Base-by-base conservation (phyloP, 1,140 invertebrate genomes). In the Drosophila carrolli region DNA sequence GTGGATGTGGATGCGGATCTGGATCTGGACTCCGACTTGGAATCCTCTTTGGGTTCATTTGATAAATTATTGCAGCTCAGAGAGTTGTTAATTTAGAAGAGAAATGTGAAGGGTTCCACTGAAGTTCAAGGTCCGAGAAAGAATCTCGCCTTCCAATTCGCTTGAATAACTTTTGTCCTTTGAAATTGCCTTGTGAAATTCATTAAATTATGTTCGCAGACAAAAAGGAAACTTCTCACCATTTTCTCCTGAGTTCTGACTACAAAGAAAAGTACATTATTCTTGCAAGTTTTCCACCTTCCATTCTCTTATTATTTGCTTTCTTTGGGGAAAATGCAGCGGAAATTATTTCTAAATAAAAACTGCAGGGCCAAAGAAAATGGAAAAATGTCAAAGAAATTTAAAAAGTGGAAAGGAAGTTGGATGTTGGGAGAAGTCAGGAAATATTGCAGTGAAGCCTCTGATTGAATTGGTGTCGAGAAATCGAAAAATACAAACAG, bases 331-430 rank as follows among this genome's bases (percentile, higher is more conserved):
- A 27, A 59, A 75, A 59, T 75, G 71, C 74, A 75, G 41, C 55
- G 55, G 55, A 75, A 77, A 67, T 75, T 77, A 68, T 68, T 75
- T 61, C 55, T 14, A 68, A 75, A 61, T 75, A 61, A 51, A 56
- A 68, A 59, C 44, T 63, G 44, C 38, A 37, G 9, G 13, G 43
- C 14, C 14, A 67, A 60, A 46, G 54, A 38, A 65, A 74, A 41
- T 56, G 32, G 72, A 35, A 62, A 65, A 74, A 74, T 54, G 60
- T 67, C 71, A 76, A 75, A 50, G 50, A 63, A 55, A 51, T 47
- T 54, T 35, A 35, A 58, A 37, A 14, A 54, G 32, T 7, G 9
- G 4, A 38, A 14, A 19, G 37, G 13, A 40, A 40, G 27, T 16
- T 40, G 5, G 16, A 3, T 13, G 16, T 2, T 16, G 1, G 29